phyloP scores from a whole-genome alignment of 2,113 vertebrate species.

The Puffinus mauretanicus region DNA sequence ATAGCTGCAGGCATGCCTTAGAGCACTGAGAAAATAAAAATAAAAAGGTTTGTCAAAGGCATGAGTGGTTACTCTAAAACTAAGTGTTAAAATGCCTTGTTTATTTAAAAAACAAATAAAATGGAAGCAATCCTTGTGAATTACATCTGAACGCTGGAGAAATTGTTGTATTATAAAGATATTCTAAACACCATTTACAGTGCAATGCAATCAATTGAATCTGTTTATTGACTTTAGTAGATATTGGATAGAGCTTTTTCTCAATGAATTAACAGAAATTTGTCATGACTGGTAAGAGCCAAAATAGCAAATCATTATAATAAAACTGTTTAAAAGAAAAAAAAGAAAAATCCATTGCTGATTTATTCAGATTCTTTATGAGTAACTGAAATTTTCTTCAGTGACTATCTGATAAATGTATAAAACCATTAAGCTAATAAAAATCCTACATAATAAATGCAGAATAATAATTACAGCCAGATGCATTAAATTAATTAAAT shows the following conservation, averaged over 20 bases:
- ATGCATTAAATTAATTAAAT: conserved; percentile 64
- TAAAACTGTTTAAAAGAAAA: not conserved
- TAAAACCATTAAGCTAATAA: conserved; percentile 63
- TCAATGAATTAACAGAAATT: conserved; percentile 34
- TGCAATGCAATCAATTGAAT: not conserved
- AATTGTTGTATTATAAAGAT: not conserved
- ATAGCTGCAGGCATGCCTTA: not conserved
- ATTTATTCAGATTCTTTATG: conserved; percentile 36
- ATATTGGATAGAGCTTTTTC: not conserved
- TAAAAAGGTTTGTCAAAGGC: not conserved
- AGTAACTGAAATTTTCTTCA: conserved; percentile 24
- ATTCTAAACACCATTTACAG: not conserved
- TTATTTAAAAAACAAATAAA: not conserved
- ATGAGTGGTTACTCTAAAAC: not conserved
- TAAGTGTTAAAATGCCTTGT: not conserved
- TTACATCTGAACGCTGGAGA: not conserved
- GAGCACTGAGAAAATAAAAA: not conserved
- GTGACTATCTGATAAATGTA: conserved; percentile 48
- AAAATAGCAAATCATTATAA: conserved; percentile 6
- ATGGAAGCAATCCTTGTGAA: not conserved
- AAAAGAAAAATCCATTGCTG: not conserved
- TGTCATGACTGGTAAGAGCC: not conserved
- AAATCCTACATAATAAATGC: conserved; percentile 50
- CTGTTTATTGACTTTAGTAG: not conserved
- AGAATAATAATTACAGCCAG: conserved; percentile 55